Conservation (phyloP, 92 coral and sea anemone genomes). For the Metridium senile region DNA sequence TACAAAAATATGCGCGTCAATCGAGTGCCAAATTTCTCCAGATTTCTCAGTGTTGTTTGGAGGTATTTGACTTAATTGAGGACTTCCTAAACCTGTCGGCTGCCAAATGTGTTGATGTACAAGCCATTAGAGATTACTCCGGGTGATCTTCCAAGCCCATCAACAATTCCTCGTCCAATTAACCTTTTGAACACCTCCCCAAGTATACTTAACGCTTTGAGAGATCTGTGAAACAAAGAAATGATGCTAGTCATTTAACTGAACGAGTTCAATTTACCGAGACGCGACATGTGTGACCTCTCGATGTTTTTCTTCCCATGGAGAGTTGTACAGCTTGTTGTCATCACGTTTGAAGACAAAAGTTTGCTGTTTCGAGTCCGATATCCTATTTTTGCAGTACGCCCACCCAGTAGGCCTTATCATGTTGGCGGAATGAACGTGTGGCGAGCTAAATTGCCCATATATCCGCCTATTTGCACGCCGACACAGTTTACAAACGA, state of each 20-base stretch:
- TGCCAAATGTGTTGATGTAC: constrained; percentile 29
- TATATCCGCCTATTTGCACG: constrained; percentile 27
- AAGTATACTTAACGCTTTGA: neutral
- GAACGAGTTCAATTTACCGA: neutral
- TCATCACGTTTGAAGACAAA: neutral
- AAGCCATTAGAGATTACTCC: constrained; percentile 27
- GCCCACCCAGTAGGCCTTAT: constrained; percentile 33
- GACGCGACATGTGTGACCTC: constrained; percentile 3
- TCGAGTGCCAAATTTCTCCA: too few relatives aligned
- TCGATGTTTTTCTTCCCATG: constrained; percentile 1
- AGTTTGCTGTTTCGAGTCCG: neutral
- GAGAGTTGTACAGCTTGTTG: neutral
- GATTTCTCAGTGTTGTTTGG: too few relatives aligned
- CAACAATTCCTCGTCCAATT: constrained; percentile 19
- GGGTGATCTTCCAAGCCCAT: constrained; percentile 9
- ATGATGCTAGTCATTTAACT: constrained; percentile 10
- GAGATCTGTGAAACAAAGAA: constrained; percentile 21
- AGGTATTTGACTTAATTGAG: constrained; percentile 19
- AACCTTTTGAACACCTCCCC: constrained; percentile 22
- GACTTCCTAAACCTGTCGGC: constrained; percentile 43
- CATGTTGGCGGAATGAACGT: neutral
- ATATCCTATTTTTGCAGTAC: neutral
- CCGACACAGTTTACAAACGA: constrained; percentile 6
- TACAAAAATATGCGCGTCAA: too few relatives aligned
- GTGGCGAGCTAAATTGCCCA: constrained; percentile 25